Evolutionary conservation across 2,797 vertebrate genomes (phyloP), one percentile per base, ranked within the genome.

Genomic region (Sebastes minor): DNA sequence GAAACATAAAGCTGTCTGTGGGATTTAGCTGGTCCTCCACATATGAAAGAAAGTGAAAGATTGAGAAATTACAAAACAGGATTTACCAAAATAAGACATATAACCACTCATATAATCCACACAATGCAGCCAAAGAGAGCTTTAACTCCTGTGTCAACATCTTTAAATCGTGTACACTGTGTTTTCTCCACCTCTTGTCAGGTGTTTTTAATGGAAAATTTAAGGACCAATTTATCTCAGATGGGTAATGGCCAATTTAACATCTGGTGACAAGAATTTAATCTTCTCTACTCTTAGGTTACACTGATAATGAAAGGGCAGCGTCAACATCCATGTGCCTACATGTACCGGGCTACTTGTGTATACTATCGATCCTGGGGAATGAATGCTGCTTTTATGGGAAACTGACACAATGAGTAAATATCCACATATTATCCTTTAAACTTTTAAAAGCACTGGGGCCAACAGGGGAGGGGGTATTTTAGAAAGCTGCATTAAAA

Each of bases 321-420:
- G 81, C 70, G 30, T 91, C 90, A 92, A 94, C 93, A 92, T 93
- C 84, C 88, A 71, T 76, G 83, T 80, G 83, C 85, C 56, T 46
- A 46, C 42, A 46, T 46, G 76, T 69, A 69, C 72, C 16, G 13
- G 56, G 74, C 73, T 78, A 66, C 82, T 90, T 89, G 90, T 88
- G 89, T 88, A 42, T 42, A 85, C 72, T 83, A 95, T 95, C 63
- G 92, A 95, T 94, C 83, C 64, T 5, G 13, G 18, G 46, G 67
- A 89, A 88, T 79, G 59, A 88, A 91, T 81, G 88, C 78, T 76
- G 86, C 81, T 93, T 94, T 95, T 92, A 92, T 83, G 79, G 86
- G 86, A 91, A 93, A 89, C 83, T 92, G 93, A 94, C 91, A 92
- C 85, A 83, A 88, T 87, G 88, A 93, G 90, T 93, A 94, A 92